Evolutionary conservation across 2,797 vertebrate species (phyloP), one percentile per base, ranked within the genome.

Genomic region (Aotus griseimembra): DNA sequence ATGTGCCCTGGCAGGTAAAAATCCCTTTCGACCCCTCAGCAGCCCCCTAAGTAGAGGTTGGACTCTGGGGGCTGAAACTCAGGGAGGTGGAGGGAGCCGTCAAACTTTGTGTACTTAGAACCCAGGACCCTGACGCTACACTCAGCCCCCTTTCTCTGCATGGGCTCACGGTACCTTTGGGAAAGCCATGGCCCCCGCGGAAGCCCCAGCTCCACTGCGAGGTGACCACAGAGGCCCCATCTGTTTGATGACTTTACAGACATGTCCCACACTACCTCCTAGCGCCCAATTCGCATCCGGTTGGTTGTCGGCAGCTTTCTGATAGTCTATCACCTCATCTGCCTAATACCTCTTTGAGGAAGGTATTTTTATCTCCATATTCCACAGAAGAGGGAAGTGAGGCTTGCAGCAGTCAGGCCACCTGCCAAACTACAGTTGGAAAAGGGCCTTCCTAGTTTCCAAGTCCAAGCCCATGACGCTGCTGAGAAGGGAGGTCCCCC

Each of bases 101-200:
- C 15, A 61, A 41, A 64, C 44, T 22, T 24, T 7, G 17, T 0
- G 0, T 2, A 14, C 17, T 36, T 11, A 73, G 57, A 58, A n/a
- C 79, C 83, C 72, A 4, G 30, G 33, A 33, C 80, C 26, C 14
- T 10, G 9, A 10, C 12, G 50, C n/a, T 24, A 15, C 0, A 0
- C 19, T 57, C 26, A 33, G 1, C 33, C 33, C 8, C 9, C 0
- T 17, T 24, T 19, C 39, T 86, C 48, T 20, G 64, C 22, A 57
- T 7, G 14, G 36, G 46, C 33, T 41, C 75, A 22, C 0, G 0
- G 48, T 28, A 30, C 50, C 24, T 8, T 14, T 1, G 28, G n/a
- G 55, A 48, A 67, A 46, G 39, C 58, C 30, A 19, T 0, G 0
- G 46, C 1, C 2, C 26, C 48, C 48, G 0, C 0, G 0, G 64